These are phyloP conservation scores for Opisthocomus hoazin DNA, from an alignment of 2,113 vertebrate species.

Conservation along the genomic window DNA sequence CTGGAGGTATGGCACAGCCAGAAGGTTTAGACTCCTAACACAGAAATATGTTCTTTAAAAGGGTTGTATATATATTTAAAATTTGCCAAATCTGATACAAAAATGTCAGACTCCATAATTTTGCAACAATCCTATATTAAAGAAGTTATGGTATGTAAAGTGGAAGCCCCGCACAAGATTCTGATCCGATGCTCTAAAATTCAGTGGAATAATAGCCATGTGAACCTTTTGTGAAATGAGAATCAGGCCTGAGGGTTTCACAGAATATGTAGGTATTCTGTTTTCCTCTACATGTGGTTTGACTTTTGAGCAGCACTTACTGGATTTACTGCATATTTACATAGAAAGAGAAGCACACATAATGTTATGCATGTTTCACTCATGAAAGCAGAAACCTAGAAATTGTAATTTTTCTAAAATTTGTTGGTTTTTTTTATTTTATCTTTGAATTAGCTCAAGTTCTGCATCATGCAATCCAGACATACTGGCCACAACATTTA, in stretches of 20 bases:
- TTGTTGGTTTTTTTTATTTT: neutral
- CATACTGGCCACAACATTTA: neutral
- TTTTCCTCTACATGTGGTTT: neutral
- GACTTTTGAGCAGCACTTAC: neutral
- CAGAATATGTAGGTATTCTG: neutral
- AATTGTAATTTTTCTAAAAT: neutral
- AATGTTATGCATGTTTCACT: neutral
- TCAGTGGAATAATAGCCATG: neutral
- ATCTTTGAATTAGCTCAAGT: neutral
- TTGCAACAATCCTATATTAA: neutral
- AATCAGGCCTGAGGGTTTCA: neutral
- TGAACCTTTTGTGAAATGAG: neutral
- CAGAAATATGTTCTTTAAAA: neutral
- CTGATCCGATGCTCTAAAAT: neutral
- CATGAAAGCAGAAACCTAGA: neutral
- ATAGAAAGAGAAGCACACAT: neutral
- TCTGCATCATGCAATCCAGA: neutral
- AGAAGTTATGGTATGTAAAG: neutral
- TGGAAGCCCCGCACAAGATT: neutral
- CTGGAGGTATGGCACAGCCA: neutral
- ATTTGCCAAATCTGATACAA: neutral
- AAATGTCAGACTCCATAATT: neutral
- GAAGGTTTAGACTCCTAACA: neutral
- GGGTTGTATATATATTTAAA: neutral
- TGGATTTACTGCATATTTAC: neutral